These are phyloP conservation scores for Ibidorhyncha struthersii DNA, from an alignment of 2,113 vertebrate genomes.

Conservation along the genomic window DNA sequence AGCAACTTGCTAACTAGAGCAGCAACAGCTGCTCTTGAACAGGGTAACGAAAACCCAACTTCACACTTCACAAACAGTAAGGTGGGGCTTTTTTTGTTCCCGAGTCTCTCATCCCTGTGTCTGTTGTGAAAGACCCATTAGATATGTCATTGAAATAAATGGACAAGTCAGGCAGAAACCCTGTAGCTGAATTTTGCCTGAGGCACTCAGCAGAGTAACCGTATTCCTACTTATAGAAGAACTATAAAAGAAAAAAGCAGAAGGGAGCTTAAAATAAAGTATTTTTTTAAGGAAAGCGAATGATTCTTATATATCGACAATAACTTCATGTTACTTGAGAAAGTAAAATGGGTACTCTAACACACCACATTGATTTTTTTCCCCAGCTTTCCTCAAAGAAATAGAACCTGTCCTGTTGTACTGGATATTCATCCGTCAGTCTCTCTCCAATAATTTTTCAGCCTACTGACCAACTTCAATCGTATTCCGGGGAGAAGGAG, in stretches of 20 bases:
- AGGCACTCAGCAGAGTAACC: neutral
- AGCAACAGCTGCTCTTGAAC: neutral
- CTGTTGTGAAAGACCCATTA: neutral
- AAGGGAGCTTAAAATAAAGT: neutral
- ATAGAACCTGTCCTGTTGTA: neutral
- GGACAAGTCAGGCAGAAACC: slow-evolving; percentile 9
- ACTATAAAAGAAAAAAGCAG: neutral
- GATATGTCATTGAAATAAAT: neutral
- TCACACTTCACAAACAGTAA: neutral
- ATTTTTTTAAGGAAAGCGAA: neutral
- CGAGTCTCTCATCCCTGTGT: neutral
- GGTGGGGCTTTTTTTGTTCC: neutral
- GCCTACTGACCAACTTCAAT: neutral
- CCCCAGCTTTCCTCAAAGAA: neutral
- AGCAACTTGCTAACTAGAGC: neutral
- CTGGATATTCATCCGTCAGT: neutral
- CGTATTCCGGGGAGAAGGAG: neutral
- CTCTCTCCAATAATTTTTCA: neutral
- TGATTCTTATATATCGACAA: neutral
- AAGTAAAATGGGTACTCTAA: neutral
- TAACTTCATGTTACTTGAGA: neutral
- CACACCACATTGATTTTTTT: neutral
- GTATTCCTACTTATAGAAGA: neutral
- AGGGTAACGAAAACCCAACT: neutral
- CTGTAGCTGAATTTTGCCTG: neutral